Evolutionary conservation across 2,888 invertebrate genomes (phyloP), one percentile per base, ranked within the genome.

Genomic region (Acanthosepion esculentum): DNA sequence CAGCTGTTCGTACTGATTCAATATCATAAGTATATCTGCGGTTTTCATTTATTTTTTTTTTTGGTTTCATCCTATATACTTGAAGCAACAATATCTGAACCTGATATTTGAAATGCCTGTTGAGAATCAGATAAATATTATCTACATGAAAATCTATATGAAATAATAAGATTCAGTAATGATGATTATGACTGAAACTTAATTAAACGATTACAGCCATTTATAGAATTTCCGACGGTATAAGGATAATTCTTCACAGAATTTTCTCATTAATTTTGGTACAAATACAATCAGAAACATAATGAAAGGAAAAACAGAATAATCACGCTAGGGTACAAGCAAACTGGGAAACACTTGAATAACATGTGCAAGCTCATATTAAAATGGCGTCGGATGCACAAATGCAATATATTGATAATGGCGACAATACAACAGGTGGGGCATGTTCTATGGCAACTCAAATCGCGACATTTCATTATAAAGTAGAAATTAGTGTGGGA

Each of bases 401-500:
- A 78, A 78, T n/a, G 12, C 0, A 78, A 78, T 10, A n/a, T n/a
- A 78, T 78, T 78, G 78, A n/a, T 10, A 1, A n/a, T 78, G 15
- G 78, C 78, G n/a, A 3, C 15, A 78, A 78, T 15, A n/a, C n/a
- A n/a, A 15, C 15, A 78, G 10, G 78, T 29, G 4, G 29, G 78
- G 10, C n/a, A n/a, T 10, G 78, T 78, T n/a, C n/a, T n/a, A n/a
- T 12, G 64, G 15, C 15, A 78, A n/a, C n/a, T n/a, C 10, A 29
- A n/a, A n/a, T 78, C n/a, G 12, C 12, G 0, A 3, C 12, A 78
- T n/a, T 78, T 15, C n/a, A 78, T 78, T 78, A n/a, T 12, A 78
- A n/a, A n/a, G n/a, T 78, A n/a, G n/a, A 78, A 78, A 78, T 78
- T 78, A 78, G n/a, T 78, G 78, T 78, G 78, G 78, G 78, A 78